Conservation (phyloP, 2,113 vertebrate genomes). For the Gobius niger region DNA sequence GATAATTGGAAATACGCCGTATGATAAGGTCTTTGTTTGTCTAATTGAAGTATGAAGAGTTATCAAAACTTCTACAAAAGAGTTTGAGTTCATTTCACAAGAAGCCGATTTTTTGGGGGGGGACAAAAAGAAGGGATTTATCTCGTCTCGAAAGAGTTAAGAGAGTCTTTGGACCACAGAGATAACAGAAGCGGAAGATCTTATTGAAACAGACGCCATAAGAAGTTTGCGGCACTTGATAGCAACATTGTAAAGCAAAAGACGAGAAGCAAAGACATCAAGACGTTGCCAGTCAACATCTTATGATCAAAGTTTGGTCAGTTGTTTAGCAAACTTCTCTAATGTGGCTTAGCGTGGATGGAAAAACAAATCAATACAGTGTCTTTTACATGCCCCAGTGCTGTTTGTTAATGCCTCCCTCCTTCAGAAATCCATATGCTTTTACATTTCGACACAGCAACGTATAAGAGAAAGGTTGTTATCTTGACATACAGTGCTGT, state of each 20-base stretch:
- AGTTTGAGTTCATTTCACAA: not conserved
- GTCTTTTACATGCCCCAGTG: not conserved
- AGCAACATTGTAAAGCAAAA: not conserved
- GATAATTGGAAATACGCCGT: not conserved
- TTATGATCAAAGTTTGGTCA: not conserved
- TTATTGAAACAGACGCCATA: not conserved
- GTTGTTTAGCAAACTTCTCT: not conserved
- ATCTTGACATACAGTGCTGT: not conserved
- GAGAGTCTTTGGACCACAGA: not conserved
- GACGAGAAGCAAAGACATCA: not conserved
- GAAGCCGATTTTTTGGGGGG: not conserved
- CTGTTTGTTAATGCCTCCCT: conserved; percentile 1
- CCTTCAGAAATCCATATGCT: conserved; percentile 5
- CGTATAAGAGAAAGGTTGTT: not conserved
- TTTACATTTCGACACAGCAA: not conserved
- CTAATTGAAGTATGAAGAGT: not conserved
- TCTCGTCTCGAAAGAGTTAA: not conserved
- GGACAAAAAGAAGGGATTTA: not conserved
- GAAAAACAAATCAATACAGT: conserved; percentile 1
- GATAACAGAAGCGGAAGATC: not conserved
- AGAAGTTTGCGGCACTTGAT: not conserved
- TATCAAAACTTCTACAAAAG: conserved; percentile 1
- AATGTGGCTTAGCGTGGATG: not conserved
- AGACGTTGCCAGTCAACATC: not conserved
- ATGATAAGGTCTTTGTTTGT: not conserved